Evolutionary conservation across 1,140 invertebrate species (phyloP).

Genomic region (Tetramorium alpestre): DNA sequence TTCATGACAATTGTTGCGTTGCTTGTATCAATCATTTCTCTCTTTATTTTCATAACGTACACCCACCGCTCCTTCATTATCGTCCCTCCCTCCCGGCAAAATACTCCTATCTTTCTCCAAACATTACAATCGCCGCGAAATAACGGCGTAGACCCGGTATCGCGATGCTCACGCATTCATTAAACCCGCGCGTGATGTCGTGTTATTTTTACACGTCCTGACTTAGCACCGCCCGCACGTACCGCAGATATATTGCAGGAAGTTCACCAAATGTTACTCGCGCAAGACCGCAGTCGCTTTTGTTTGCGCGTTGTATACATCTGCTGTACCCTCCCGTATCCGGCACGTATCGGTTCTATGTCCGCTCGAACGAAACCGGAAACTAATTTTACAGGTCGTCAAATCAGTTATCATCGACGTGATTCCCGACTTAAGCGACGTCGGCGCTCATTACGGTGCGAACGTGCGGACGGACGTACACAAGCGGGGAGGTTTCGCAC

Average conservation of each 20-base stretch:
- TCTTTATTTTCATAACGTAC: neutral
- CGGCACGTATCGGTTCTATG: neutral
- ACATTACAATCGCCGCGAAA: neutral
- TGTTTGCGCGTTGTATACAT: slow-evolving; percentile 1
- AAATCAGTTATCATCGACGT: slow-evolving; percentile 39
- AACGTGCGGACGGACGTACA: neutral
- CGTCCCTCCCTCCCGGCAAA: neutral
- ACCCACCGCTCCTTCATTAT: neutral
- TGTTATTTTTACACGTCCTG: slow-evolving; percentile 28
- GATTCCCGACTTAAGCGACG: slow-evolving; percentile 33
- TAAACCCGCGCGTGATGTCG: slow-evolving; percentile 14
- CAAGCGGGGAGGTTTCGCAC: neutral
- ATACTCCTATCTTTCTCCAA: neutral
- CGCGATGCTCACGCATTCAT: slow-evolving; percentile 20
- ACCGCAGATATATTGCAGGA: slow-evolving; percentile 49
- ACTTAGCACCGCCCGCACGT: slow-evolving; percentile 23
- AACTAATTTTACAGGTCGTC: slow-evolving; percentile 59
- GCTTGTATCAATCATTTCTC: neutral
- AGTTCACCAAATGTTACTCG: slow-evolving; percentile 14
- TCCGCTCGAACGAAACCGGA: slow-evolving; percentile 28
- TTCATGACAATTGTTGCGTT: neutral
- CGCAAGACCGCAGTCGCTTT: slow-evolving; percentile 22
- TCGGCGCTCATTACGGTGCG: slow-evolving; percentile 20
- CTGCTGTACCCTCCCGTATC: neutral
- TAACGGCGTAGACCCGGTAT: neutral